phyloP scores from a whole-genome alignment of 2,113 vertebrate species.

The Canis aureus region DNA sequence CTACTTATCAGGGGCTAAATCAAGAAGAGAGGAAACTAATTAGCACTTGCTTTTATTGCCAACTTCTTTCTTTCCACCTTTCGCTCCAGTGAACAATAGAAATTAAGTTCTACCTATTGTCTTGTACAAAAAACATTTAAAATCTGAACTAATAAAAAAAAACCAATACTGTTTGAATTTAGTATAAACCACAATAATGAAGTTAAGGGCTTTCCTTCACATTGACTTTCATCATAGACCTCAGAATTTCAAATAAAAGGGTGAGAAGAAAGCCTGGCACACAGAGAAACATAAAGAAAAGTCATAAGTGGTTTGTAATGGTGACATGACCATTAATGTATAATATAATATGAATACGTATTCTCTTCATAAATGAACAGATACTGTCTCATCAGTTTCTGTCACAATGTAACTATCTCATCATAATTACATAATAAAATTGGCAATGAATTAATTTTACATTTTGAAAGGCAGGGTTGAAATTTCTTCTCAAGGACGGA shows the following conservation, averaged over 20 bases:
- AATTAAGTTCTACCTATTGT: not conserved
- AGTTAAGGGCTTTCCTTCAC: not conserved
- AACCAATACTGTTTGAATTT: not conserved
- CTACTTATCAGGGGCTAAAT: slow-evolving; percentile 12
- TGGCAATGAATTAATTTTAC: slow-evolving; percentile 53
- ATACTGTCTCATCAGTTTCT: not conserved
- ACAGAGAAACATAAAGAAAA: not conserved
- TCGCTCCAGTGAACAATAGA: not conserved
- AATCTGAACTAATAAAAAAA: slow-evolving; percentile 31
- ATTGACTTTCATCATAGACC: not conserved
- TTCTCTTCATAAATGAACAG: not conserved
- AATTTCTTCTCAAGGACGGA: slow-evolving; percentile 17
- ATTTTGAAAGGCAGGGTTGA: slow-evolving; percentile 55
- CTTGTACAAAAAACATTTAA: slow-evolving; percentile 23
- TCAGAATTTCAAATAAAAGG: not conserved
- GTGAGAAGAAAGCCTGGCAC: not conserved
- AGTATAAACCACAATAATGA: not conserved
- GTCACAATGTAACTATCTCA: slow-evolving; percentile 35
- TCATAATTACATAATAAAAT: slow-evolving; percentile 25
- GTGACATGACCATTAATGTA: not conserved
- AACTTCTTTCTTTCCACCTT: not conserved
- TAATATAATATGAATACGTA: not conserved
- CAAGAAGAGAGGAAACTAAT: not conserved
- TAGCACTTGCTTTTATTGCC: not conserved
- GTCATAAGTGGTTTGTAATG: not conserved